Conservation (phyloP, 2,797 vertebrate species). For the Eleutherodactylus coqui region DNA sequence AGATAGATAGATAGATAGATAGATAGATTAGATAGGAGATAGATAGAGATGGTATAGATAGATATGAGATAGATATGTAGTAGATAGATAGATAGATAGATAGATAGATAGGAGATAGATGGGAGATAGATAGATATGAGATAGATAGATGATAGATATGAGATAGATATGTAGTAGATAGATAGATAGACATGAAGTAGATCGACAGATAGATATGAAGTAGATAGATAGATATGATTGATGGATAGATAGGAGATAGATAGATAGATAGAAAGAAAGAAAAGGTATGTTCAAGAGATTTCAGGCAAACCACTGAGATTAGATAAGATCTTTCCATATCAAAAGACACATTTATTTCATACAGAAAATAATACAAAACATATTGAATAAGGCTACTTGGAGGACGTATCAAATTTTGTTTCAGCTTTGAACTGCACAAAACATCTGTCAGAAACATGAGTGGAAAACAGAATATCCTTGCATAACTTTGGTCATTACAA, state of each 20-base stretch:
- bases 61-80: slow-evolving; percentile 24
- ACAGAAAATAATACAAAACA: slow-evolving; percentile 53
- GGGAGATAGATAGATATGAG: neutral
- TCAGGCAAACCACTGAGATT: slow-evolving; percentile 38
- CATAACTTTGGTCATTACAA: slow-evolving; percentile 33
- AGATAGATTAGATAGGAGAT: neutral
- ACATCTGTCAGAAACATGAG: slow-evolving; percentile 51
- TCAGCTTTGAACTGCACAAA: slow-evolving; percentile 50
- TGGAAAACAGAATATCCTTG: slow-evolving; percentile 33
- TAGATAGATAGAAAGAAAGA: neutral
- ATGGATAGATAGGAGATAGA: slow-evolving; percentile 6
- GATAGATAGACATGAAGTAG: slow-evolving; percentile 24
- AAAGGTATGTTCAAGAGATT: slow-evolving; percentile 11
- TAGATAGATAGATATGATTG: slow-evolving; percentile 30
- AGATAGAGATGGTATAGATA: slow-evolving; percentile 1
- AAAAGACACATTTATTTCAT: slow-evolving; percentile 55
- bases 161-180: too few relatives aligned
- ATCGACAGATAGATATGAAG: neutral
- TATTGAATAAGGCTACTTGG: slow-evolving; percentile 47
- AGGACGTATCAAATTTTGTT: slow-evolving; percentile 48
- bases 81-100: slow-evolving; percentile 16
- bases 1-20: neutral
- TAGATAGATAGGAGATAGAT: neutral
- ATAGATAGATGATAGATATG: slow-evolving; percentile 26
- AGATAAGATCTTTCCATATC: slow-evolving; percentile 43